Percentiles rank a stretch among this genome's conserved stretches.
Conservation (phyloP, 2,113 vertebrate species). For the Pomatostomus ruficeps region DNA sequence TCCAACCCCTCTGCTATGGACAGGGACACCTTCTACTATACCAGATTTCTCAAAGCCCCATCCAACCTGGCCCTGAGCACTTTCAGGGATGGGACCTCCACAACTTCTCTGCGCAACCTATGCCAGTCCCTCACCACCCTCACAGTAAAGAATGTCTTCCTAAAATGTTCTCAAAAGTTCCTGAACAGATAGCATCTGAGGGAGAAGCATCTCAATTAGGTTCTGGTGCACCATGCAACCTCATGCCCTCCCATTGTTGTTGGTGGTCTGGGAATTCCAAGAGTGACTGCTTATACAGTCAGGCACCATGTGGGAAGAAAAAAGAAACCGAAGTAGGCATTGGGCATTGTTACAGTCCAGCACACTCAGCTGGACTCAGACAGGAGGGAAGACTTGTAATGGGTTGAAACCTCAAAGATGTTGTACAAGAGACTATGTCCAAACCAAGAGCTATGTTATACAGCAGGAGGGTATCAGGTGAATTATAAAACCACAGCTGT, state of each 20-base stretch:
- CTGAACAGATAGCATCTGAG: neutral
- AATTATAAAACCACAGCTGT: neutral
- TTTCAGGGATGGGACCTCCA: neutral
- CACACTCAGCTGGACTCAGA: neutral
- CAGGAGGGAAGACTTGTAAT: neutral
- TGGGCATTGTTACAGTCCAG: neutral
- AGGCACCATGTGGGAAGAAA: neutral
- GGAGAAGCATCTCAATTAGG: slow-evolving; percentile 1
- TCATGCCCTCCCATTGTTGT: slow-evolving; percentile 15
- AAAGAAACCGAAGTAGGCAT: neutral
- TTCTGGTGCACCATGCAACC: neutral
- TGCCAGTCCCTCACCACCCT: neutral
- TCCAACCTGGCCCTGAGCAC: neutral
- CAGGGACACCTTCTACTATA: neutral
- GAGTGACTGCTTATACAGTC: neutral
- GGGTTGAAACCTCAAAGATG: slow-evolving; percentile 3
- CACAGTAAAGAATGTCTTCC: neutral
- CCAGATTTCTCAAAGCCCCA: neutral
- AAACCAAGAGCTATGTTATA: neutral
- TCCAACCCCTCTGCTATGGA: accelerated
- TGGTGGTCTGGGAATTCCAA: slow-evolving; percentile 14
- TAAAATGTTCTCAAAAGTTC: neutral
- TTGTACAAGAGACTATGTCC: neutral
- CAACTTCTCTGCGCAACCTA: neutral
- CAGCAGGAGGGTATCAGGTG: neutral